phyloP scores from a whole-genome alignment of 2,113 vertebrate species.

The Cephalopterus ornatus region DNA sequence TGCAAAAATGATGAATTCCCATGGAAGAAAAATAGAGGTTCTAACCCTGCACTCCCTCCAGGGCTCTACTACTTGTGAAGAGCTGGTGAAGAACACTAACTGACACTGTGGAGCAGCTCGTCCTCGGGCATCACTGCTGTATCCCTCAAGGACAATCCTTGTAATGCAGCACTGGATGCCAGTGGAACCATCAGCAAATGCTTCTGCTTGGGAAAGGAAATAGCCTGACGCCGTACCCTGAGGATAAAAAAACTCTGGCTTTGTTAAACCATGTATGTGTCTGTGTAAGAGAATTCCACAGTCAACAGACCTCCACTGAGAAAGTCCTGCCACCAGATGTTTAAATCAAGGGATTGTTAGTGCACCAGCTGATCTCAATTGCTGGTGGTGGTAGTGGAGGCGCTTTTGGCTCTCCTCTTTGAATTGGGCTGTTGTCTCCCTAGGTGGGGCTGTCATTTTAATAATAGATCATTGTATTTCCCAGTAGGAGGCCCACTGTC shows the following conservation, averaged over 20 bases:
- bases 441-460: slow-evolving; percentile 63
- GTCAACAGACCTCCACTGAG: slow-evolving; percentile 53
- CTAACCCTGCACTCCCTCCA: not conserved
- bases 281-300: slow-evolving; percentile 43
- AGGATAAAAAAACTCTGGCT: slow-evolving; percentile 54
- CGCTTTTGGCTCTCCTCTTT: not conserved
- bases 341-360: slow-evolving; percentile 43
- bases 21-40: not conserved
- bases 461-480: slow-evolving; percentile 53
- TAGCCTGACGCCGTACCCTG: slow-evolving; percentile 25
- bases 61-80: not conserved
- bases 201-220: slow-evolving; percentile 63
- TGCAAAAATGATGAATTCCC: not conserved
- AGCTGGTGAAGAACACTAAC: not conserved
- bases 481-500: slow-evolving; percentile 24
- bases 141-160: not conserved
- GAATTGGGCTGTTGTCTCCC: slow-evolving; percentile 49
- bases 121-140: not conserved
- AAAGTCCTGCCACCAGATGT: slow-evolving; percentile 69
- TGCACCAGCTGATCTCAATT: slow-evolving; percentile 67
- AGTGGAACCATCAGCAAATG: slow-evolving; percentile 9
- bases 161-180: not conserved
- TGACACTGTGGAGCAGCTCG: not conserved
- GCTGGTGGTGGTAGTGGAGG: slow-evolving; percentile 4
- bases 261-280: slow-evolving; percentile 41